Evolutionary conservation across 2,113 vertebrate genomes (phyloP).

Genomic region (Lepus timidus): DNA sequence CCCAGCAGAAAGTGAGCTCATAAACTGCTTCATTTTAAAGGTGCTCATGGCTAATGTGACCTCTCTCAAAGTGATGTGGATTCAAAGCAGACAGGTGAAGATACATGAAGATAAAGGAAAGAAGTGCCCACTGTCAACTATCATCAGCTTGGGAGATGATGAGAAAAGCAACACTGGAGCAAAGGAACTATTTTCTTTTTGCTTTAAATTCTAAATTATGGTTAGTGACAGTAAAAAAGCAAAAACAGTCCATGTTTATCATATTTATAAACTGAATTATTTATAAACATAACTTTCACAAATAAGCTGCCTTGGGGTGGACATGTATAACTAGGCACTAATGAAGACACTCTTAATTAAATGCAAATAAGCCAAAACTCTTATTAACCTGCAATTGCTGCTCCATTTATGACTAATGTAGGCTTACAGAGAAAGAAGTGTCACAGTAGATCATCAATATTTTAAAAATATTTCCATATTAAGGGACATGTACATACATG

Average conservation of each 20-base stretch:
- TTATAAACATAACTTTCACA: neutral
- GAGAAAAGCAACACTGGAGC: neutral
- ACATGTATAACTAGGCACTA: neutral
- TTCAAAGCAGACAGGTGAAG: neutral
- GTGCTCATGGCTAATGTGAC: neutral
- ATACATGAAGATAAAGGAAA: neutral
- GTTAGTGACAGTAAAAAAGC: neutral
- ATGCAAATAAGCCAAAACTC: neutral
- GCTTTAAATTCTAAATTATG: neutral
- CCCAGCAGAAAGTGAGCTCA: neutral
- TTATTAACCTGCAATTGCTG: neutral
- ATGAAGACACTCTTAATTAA: conserved; percentile 1
- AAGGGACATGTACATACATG: neutral
- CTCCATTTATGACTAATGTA: neutral
- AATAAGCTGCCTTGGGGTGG: neutral
- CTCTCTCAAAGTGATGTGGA: neutral
- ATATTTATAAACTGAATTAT: conserved; percentile 7
- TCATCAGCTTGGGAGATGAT: neutral
- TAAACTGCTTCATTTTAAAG: neutral
- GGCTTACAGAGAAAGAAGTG: neutral
- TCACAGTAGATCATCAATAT: neutral
- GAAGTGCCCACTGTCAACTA: neutral
- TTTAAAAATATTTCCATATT: neutral
- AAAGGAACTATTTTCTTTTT: neutral
- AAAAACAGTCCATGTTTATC: neutral